Base-by-base conservation (phyloP, 2,888 invertebrate species). In the Cheilosia vernalis region DNA sequence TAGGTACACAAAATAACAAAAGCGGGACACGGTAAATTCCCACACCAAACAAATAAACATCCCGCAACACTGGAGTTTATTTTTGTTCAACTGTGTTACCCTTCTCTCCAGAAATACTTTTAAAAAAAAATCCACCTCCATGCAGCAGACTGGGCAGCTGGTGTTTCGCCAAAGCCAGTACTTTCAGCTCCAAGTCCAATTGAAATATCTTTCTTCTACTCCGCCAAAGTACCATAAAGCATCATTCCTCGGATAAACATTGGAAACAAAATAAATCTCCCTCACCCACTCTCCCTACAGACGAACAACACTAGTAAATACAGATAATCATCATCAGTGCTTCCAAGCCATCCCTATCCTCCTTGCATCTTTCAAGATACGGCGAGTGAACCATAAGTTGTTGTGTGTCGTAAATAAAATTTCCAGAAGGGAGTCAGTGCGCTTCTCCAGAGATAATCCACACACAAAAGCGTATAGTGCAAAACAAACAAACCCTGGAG, bases 261-360 rank as follows among this genome's bases (percentile, higher is more conserved):
- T 81, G 70, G 55, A 81, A 85, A 80, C 76, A 85, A 81, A 85
- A 85, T 85, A 85, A 85, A 81, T 85, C 81, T 84, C 76, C 58
- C 27, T 69, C 73, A 10, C n/a, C 27, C 6, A 3, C 51, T 4
- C 47, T 21, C 61, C 24, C 13, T 10, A 47, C 21, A 49, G 19
- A 9, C 55, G 17, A 47, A 69, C 61, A 60, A 73, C 69, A 72
- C 55, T 58, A 81, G 63, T 72, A 61, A 84, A 87, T 82, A 77
- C 63, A 78, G 79, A 87, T 87, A 79, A 84, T 87, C 80, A 87
- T 76, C 81, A 76, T 87, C 86, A 79, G 69, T 60, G 21, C 51
- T 69, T n/a, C 44, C 44, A 53, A 42, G 66, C 53, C 77, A 44
- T 37, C 58, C 64, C 30, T 64, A 64, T 33, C 66, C 51, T 42